Base-by-base conservation (phyloP, 2,113 vertebrate genomes). In the Gadus macrocephalus region DNA sequence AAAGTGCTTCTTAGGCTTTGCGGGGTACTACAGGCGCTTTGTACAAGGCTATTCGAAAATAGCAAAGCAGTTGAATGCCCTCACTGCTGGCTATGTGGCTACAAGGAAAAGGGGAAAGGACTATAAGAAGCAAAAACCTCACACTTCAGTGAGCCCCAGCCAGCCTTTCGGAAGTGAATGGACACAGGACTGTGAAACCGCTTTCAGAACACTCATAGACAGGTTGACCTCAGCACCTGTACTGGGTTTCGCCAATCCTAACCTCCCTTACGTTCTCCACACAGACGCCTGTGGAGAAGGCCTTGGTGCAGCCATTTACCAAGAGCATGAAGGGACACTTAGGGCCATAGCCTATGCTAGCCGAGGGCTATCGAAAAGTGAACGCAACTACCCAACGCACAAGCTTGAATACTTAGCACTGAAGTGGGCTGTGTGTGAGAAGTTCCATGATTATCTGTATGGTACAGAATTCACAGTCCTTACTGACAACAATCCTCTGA, bases 371-470 rank as follows among this genome's bases (percentile, higher is more conserved):
- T 67, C 64, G 5, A 31, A 14, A 3, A 61, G 68, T 64, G 77
- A 78, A 19, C n/a, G 28, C 1, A 53, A 16, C 65, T 75, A 68
- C 5, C 77, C 72, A 0, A 64, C 62, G 0, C 68, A 75, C 64
- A 71, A 71, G 19, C 65, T 74, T 9, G 76, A 78, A 17, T 58
- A 68, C 9, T 16, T 67, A 9, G 17, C 15, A 2, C 60, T 64
- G 3, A 78, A 70, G 53, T 70, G 59, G 71, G 73, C 65, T 3
- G 11, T 70, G 20, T 20, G 31, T 16, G 38, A 71, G 20, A 71
- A 62, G 22, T 71, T 71, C 20, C 15, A 17, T 27, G 69, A 71
- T 11, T 71, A 53, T 22, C 15, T 71, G 0, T 71, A 71, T 71
- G 69, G 60, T 6, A 62, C 14, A 11, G 14, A 53, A 12, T 71